Base-by-base conservation (phyloP, 2,797 vertebrate species). In the Nyctalus aviator region DNA sequence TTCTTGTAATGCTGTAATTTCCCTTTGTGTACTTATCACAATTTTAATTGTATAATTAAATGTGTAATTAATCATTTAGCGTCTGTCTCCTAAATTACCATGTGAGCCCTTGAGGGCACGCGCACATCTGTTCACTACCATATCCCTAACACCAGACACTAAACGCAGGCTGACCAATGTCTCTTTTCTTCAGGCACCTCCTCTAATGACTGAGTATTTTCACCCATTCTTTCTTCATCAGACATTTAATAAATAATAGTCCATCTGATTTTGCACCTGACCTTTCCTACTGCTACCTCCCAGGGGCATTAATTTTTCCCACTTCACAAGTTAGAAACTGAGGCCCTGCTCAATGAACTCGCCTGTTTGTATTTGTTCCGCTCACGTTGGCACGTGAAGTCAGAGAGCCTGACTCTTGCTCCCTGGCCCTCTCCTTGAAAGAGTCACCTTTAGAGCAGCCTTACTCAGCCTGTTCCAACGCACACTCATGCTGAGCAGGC, bases 41-140 rank as follows among this genome's bases (percentile, higher is more conserved):
- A 62, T 78, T 94, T 91, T 89, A 89, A 84, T 93, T 95, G 13
- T 73, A 55, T 93, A 89, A 93, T 93, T 93, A 84, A 77, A 84
- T 91, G 5, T 62, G 25, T 21, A 86, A 88, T 78, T 92, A 86
- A 81, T 94, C 89, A 90, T 81, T 94, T 87, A 64, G 41, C 66
- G 13, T 82, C 93, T 85, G 9, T 92, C 78, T 95, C 81, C 32
- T 91, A 91, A 84, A 87, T 95, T 89, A 82, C 32, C n/a, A 57
- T 15, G 50, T 25, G 44, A 73, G 8, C 46, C 84, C 84, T 85
- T n/a, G 11, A 84, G 77, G 85, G 66, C 79, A 95, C 94, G 50
- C 88, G 69, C 48, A 44, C 32, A 91, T 88, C 44, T 92, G 37
- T 89, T 89, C 81, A 55, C 64, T 35, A 57, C 48, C 72, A 13